These are phyloP conservation scores for Tetramorium simillimum DNA, from an alignment of 1,140 invertebrate genomes.

Conservation along the genomic window DNA sequence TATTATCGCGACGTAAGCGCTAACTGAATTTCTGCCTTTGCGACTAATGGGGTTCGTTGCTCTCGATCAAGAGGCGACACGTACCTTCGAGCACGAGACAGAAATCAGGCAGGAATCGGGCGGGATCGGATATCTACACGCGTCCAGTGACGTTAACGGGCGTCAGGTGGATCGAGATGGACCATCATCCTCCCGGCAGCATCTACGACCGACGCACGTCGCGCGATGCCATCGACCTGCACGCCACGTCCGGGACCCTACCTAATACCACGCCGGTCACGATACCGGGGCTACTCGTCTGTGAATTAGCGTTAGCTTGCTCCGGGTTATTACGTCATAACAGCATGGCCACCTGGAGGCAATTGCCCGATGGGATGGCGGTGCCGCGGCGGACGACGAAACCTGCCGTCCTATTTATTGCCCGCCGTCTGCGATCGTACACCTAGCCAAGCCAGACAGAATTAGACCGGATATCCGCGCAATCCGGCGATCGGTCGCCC, in stretches of 20 bases:
- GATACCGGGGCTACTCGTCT: slow-evolving; percentile 47
- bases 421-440: slow-evolving; percentile 50
- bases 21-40: not conserved
- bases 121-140: slow-evolving; percentile 68
- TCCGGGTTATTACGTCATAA: slow-evolving; percentile 81
- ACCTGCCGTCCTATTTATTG: slow-evolving; percentile 80
- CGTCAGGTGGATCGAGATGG: slow-evolving; percentile 76
- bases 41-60: not conserved
- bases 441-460: slow-evolving; percentile 55
- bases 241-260: slow-evolving; percentile 34
- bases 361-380: slow-evolving; percentile 70
- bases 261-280: slow-evolving; percentile 33
- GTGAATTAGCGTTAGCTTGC: slow-evolving; percentile 77
- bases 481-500: not conserved
- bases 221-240: slow-evolving; percentile 63
- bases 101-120: not conserved
- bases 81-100: not conserved
- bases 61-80: slow-evolving; percentile 15
- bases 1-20: not conserved
- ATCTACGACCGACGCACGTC: slow-evolving; percentile 58
- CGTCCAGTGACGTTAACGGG: slow-evolving; percentile 76
- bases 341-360: slow-evolving; percentile 77
- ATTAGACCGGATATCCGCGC: slow-evolving; percentile 45
- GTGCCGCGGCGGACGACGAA: slow-evolving; percentile 62
- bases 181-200: slow-evolving; percentile 58